Evolutionary conservation across 2,113 vertebrate genomes (phyloP), one percentile per base, ranked within the genome.

Genomic region (Hippocampus mohnikei): DNA sequence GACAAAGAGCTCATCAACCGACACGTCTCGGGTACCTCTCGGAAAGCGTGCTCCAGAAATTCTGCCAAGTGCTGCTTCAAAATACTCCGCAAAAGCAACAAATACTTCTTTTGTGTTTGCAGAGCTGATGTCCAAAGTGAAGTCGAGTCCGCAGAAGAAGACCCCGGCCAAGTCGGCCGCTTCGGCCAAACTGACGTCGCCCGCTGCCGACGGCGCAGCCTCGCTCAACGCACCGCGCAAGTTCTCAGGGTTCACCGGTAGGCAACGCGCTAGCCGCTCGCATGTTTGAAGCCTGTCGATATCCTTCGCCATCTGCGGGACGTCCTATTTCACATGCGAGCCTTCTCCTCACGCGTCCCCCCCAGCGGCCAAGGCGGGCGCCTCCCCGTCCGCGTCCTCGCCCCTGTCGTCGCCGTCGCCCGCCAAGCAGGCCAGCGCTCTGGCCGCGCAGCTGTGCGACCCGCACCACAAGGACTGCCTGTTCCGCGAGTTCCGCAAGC

Each of bases 161-260:
- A 93, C 93, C 15, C 96, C 95, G 81, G 91, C 94, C 16, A 98
- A 96, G 77, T 64, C 94, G 78, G 95, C 94, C 66, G 79, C 92
- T 60, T 86, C 89, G 0, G 91, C 93, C 41, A 92, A 93, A 13
- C 62, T 95, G 27, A 88, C 90, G 8, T 82, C 91, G 16, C 93
- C 94, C 37, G 82, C 89, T 0, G 80, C 89, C 0, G 85, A 91
- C 72, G 87, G 16, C 46, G 46, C 46, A 18, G 46, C 90, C 0
- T 73, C 89, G 7, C 74, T 59, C 71, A 94, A 94, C 8, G 95
- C 94, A 0, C 95, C 96, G 3, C 94, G 96, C 76, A 99, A 99
- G 79, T 98, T 99, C 87, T 99, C 97, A 63, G 96, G 97, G 56
- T 99, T 98, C 84, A 92, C 93, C 69, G 96, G 97, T 98, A 84